phyloP scores from a whole-genome alignment of 2,113 vertebrate species.

The Plecotus auritus region DNA sequence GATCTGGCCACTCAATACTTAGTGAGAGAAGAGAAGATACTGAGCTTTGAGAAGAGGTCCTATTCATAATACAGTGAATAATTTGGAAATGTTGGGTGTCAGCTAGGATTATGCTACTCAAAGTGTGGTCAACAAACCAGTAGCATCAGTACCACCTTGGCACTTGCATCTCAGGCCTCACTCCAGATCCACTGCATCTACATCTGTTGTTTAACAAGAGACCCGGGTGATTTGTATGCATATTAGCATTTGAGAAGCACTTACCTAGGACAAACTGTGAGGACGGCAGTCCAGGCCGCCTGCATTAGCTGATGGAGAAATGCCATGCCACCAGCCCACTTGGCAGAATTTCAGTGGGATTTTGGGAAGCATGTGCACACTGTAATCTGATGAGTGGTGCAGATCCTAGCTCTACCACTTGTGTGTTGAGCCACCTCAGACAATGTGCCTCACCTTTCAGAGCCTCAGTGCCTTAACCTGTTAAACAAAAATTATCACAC shows the following conservation, averaged over 20 bases:
- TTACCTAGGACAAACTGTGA: neutral
- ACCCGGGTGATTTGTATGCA: conserved; percentile 6
- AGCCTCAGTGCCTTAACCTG: neutral
- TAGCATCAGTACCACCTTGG: neutral
- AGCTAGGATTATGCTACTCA: neutral
- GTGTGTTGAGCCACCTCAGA: neutral
- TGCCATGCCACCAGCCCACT: neutral
- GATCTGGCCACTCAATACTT: conserved; percentile 16
- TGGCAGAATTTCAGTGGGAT: neutral
- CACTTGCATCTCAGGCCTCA: neutral
- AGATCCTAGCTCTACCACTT: neutral
- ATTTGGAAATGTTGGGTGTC: neutral
- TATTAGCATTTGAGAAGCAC: neutral
- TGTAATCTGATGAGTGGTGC: neutral
- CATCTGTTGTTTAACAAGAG: neutral
- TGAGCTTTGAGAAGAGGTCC: neutral
- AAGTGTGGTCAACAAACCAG: neutral
- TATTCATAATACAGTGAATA: neutral
- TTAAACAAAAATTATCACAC: neutral
- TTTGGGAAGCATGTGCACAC: neutral
- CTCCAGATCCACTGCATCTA: neutral
- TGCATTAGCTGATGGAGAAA: conserved; percentile 28
- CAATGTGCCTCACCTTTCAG: neutral
- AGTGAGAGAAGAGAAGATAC: neutral
- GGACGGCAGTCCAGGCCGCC: neutral